Percentiles rank a stretch among this genome's conserved stretches.
phyloP scores from a whole-genome alignment of 2,113 vertebrate genomes.

The Pelusios castaneus region DNA sequence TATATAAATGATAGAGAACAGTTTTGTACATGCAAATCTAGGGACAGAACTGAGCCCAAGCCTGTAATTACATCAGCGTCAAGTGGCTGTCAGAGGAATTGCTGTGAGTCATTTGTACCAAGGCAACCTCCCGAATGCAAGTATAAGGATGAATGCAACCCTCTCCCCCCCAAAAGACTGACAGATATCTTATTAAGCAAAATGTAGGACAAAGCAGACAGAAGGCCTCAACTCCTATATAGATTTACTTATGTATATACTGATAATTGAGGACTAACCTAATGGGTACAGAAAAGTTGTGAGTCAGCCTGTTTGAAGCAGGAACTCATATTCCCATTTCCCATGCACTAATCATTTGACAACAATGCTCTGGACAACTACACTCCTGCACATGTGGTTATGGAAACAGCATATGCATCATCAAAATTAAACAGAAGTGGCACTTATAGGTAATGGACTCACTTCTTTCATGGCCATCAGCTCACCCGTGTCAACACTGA shows the following conservation, averaged over 20 bases:
- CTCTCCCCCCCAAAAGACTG: background rate
- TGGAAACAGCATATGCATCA: background rate
- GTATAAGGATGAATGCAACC: background rate
- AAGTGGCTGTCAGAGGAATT: background rate
- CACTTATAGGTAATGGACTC: slow-evolving; percentile 39
- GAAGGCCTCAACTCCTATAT: background rate
- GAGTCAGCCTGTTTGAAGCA: slow-evolving; percentile 23
- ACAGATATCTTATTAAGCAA: background rate
- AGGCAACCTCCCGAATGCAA: background rate
- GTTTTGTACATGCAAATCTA: background rate
- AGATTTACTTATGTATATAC: slow-evolving; percentile 18
- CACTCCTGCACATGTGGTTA: fast-evolving
- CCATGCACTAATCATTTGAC: background rate
- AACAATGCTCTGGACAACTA: background rate
- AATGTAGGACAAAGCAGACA: background rate
- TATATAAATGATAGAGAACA: background rate
- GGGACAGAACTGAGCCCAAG: background rate
- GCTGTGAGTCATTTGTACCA: background rate
- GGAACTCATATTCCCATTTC: background rate
- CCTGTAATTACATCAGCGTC: background rate
- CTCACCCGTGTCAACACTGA: slow-evolving; percentile 97
- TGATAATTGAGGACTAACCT: background rate
- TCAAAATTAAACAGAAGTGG: background rate
- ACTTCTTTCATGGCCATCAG: slow-evolving; percentile 99
- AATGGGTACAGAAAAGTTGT: slow-evolving; percentile 31